Percentiles rank a stretch among this genome's conserved stretches.
These are phyloP conservation scores for Drosophila maculinotata DNA, from an alignment of 2,888 invertebrate genomes.

Conservation along the genomic window DNA sequence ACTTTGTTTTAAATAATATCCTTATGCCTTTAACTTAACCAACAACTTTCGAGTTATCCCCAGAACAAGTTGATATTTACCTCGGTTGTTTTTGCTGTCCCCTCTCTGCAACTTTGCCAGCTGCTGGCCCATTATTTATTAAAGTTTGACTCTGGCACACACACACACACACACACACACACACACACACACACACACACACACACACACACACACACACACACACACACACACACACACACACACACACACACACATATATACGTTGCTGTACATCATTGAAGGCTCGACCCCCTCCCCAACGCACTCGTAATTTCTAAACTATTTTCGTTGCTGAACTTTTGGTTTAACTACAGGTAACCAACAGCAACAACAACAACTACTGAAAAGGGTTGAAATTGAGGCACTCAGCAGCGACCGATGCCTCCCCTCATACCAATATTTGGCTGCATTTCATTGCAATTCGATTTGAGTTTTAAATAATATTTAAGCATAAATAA, in stretches of 20 bases:
- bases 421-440: slow-evolving; percentile 6
- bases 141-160: slow-evolving; percentile 45
- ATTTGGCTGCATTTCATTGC: slow-evolving; percentile 54
- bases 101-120: neutral
- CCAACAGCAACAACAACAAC: slow-evolving; percentile 6
- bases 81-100: neutral
- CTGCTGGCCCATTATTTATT: slow-evolving; percentile 54
- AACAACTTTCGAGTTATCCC: neutral
- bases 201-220: slow-evolving; percentile 10
- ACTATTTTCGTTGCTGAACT: slow-evolving; percentile 67
- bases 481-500: slow-evolving; percentile 13
- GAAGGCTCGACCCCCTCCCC: slow-evolving; percentile 31
- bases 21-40: neutral
- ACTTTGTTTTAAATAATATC: neutral
- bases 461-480: slow-evolving; percentile 54
- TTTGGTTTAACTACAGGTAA: slow-evolving; percentile 34
- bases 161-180: slow-evolving; percentile 16
- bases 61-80: slow-evolving; percentile 20
- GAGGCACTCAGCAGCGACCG: slow-evolving; percentile 7
- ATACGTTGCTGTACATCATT: slow-evolving; percentile 40
- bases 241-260: slow-evolving; percentile 6
- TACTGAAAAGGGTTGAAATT: neutral
- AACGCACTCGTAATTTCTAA: slow-evolving; percentile 53
- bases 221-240: slow-evolving; percentile 18
- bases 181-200: slow-evolving; percentile 14